These are phyloP conservation scores for Pogonocichla stellata DNA, from an alignment of 2,113 vertebrate genomes.

Conservation along the genomic window DNA sequence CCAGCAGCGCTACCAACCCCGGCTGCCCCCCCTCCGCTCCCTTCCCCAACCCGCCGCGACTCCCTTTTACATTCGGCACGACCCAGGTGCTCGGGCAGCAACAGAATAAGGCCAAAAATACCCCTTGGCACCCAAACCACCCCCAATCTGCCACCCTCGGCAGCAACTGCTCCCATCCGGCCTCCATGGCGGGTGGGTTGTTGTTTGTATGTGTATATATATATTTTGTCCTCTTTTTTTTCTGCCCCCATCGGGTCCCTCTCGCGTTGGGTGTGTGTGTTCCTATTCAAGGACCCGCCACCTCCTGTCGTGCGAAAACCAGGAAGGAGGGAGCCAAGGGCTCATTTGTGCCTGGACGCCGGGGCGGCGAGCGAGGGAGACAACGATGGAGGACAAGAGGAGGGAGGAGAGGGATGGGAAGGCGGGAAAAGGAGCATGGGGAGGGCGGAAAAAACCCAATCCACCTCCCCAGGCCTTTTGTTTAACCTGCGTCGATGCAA, in stretches of 20 bases:
- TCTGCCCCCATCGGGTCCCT: background rate
- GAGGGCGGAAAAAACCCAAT: background rate
- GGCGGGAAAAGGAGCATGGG: background rate
- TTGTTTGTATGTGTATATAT: background rate
- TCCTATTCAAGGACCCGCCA: constrained; percentile 7
- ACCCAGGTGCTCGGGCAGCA: constrained; percentile 8
- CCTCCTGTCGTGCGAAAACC: constrained; percentile 31
- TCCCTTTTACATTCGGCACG: background rate
- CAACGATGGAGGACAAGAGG: background rate
- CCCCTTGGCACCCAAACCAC: background rate
- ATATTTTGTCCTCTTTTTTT: background rate
- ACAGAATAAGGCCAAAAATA: constrained; percentile 7
- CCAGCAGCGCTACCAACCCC: constrained; percentile 36
- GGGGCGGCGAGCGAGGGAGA: background rate
- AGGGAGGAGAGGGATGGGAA: background rate
- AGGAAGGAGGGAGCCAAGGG: constrained; percentile 44
- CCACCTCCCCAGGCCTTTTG: constrained; percentile 46
- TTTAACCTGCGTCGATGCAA: background rate
- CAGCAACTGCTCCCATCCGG: background rate
- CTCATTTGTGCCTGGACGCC: background rate
- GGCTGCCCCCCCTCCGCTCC: background rate
- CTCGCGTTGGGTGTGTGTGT: background rate
- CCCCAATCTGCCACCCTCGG: background rate
- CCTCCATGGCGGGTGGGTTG: background rate
- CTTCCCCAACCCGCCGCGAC: background rate